Conservation (phyloP, 1,140 invertebrate species). For the Tetraneura akinire region DNA sequence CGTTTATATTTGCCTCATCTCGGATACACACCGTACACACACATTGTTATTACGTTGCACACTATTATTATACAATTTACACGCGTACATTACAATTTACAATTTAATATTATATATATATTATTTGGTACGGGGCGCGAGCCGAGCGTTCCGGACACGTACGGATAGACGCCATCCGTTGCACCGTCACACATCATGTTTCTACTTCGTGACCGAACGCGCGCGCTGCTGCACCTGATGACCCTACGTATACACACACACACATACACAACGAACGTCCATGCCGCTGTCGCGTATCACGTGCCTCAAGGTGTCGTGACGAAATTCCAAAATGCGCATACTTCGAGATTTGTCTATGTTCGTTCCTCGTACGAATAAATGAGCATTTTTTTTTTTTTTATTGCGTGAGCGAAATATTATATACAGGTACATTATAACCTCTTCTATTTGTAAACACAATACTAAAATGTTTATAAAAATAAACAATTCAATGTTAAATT, state of each 20-base stretch:
- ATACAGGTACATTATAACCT: neutral
- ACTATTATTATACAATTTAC: neutral
- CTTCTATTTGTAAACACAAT: no score
- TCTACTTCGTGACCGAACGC: conserved; percentile 3
- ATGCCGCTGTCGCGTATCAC: neutral
- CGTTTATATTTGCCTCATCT: no score
- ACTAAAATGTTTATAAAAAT: no score
- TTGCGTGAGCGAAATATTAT: no score
- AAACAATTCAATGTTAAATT: no score
- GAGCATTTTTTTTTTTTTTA: no score
- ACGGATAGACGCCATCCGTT: neutral
- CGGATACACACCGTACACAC: neutral
- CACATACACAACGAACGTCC: neutral
- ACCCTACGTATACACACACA: neutral
- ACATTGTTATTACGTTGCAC: no score
- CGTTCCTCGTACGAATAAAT: no score
- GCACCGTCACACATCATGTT: neutral
- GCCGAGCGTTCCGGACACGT: neutral
- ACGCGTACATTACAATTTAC: no score
- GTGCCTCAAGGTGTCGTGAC: conserved; percentile 1
- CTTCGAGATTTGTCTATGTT: neutral
- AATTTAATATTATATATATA: neutral
- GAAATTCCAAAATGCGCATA: conserved; percentile 18
- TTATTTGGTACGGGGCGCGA: neutral
- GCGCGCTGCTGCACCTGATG: neutral